Conservation (phyloP, 2,888 invertebrate species). For the Hedya salicella region DNA sequence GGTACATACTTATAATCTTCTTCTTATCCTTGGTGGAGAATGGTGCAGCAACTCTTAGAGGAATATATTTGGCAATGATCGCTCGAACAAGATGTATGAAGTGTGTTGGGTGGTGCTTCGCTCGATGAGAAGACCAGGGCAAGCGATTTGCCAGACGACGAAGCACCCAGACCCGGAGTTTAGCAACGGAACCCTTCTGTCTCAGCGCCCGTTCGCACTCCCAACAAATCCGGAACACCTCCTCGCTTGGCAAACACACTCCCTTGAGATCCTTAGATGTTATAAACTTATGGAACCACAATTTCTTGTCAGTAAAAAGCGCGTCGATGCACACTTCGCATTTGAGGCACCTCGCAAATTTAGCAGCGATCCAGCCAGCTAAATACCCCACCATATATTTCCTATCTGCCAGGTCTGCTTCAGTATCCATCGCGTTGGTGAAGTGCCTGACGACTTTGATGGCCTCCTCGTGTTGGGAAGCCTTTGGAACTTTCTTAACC, state of each 20-base stretch:
- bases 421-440: conserved; percentile 10
- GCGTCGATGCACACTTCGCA: conserved; percentile 36
- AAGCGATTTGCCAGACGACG: neutral
- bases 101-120: neutral
- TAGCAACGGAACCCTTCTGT: neutral
- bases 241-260: conserved; percentile 33
- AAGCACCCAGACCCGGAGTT: neutral
- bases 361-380: conserved; percentile 28
- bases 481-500: conserved; percentile 6
- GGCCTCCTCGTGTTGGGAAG: neutral
- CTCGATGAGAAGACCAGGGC: neutral
- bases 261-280: conserved; percentile 22
- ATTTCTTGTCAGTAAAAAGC: conserved; percentile 20
- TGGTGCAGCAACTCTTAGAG: neutral
- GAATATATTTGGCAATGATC: neutral
- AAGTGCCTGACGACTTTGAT: neutral
- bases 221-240: conserved; percentile 32
- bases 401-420: neutral
- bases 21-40: neutral
- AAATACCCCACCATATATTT: conserved; percentile 30
- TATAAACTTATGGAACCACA: conserved; percentile 39
- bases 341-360: conserved; percentile 21
- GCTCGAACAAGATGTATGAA: neutral
- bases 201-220: conserved; percentile 27
- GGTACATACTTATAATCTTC: neutral